Conservation (phyloP, 1,140 invertebrate species). For the Hydropsyche tenuis region DNA sequence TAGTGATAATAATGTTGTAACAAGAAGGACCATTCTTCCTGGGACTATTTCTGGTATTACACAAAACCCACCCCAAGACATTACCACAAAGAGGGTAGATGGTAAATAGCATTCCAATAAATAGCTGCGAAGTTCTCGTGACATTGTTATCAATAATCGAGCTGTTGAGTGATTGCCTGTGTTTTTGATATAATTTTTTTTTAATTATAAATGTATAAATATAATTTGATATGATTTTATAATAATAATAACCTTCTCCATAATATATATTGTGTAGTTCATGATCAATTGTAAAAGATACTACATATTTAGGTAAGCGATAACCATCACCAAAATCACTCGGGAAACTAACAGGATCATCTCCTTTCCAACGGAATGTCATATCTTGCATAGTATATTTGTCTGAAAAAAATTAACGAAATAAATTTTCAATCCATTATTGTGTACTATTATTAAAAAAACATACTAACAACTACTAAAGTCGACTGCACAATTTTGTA, state of each 20-base stretch:
- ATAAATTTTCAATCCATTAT: neutral
- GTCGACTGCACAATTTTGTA: slow-evolving; percentile 67
- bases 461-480: slow-evolving; percentile 67
- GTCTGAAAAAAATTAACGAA: slow-evolving; percentile 55
- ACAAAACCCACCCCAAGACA: slow-evolving; percentile 72
- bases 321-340: slow-evolving; percentile 63
- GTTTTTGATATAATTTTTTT: slow-evolving; percentile 39
- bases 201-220: slow-evolving; percentile 5
- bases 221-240: neutral
- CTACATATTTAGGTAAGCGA: slow-evolving; percentile 67
- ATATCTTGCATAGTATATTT: slow-evolving; percentile 66
- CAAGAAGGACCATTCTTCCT: slow-evolving; percentile 66
- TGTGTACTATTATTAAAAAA: neutral
- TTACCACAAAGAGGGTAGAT: slow-evolving; percentile 69
- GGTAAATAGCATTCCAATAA: slow-evolving; percentile 70
- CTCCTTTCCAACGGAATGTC: slow-evolving; percentile 65
- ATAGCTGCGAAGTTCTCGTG: slow-evolving; percentile 66
- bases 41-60: slow-evolving; percentile 70
- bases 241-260: slow-evolving; percentile 68
- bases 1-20: slow-evolving; percentile 67
- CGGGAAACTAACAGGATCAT: slow-evolving; percentile 60
- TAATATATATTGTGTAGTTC: slow-evolving; percentile 66
- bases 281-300: slow-evolving; percentile 65
- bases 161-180: slow-evolving; percentile 66
- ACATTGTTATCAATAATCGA: slow-evolving; percentile 64